phyloP scores from a whole-genome alignment of 2,113 vertebrate species.

The Perca flavescens region DNA sequence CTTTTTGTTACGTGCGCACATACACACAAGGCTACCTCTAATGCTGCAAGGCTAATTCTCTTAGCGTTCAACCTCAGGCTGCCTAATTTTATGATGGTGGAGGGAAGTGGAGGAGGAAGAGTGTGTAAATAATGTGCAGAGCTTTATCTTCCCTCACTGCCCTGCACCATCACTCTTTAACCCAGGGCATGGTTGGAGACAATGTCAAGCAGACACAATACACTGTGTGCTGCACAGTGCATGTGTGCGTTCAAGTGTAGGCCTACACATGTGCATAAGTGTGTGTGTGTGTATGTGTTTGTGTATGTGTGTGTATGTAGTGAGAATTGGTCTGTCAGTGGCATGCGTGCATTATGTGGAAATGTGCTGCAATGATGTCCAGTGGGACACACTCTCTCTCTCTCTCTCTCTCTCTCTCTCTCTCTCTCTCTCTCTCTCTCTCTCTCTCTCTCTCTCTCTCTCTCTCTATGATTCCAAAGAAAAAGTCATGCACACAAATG shows the following conservation, averaged over 20 bases:
- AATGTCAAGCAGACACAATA: slow-evolving; percentile 76
- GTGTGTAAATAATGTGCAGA: slow-evolving; percentile 52
- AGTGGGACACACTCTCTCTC: slow-evolving; percentile 29
- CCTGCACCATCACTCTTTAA: slow-evolving; percentile 64
- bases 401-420: not conserved
- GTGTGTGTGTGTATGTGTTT: slow-evolving; percentile 15
- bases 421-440: not conserved
- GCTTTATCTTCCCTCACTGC: slow-evolving; percentile 49
- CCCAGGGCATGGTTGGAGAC: slow-evolving; percentile 75
- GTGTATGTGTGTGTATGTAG: slow-evolving; percentile 12
- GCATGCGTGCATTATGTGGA: slow-evolving; percentile 65
- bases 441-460: too few species aligned
- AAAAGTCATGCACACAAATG: slow-evolving; percentile 40
- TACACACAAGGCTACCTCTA: not conserved
- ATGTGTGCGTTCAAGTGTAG: slow-evolving; percentile 21
- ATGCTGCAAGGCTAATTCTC: too few species aligned
- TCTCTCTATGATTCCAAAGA: slow-evolving; percentile 36
- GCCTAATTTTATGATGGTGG: slow-evolving; percentile 49
- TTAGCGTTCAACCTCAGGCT: slow-evolving; percentile 33
- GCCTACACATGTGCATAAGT: not conserved
- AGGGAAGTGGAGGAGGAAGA: slow-evolving; percentile 25
- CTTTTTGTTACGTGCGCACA: not conserved
- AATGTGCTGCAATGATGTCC: slow-evolving; percentile 54
- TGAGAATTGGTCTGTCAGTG: slow-evolving; percentile 50
- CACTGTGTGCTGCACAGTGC: slow-evolving; percentile 3